A percentile compares a stretch with the other conserved stretches of the same genome.
These are phyloP conservation scores for Rhorus exstirpatorius DNA, from an alignment of 2,888 invertebrate species.

Conservation along the genomic window DNA sequence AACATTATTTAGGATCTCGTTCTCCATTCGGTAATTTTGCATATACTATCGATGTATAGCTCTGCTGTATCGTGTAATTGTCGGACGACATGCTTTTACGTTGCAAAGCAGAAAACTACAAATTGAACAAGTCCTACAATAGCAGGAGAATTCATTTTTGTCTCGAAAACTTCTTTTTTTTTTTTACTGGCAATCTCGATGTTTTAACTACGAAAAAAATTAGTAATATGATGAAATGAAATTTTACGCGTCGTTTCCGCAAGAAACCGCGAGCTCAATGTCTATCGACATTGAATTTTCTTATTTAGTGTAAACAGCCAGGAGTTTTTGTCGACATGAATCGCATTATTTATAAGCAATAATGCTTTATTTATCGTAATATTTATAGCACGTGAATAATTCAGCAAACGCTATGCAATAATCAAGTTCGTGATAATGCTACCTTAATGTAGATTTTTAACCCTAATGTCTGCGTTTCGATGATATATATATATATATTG, in stretches of 20 bases:
- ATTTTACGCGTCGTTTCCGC: no score
- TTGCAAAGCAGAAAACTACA: conserved; percentile 36
- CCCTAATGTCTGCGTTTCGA: conserved; percentile 3
- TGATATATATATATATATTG: conserved; percentile 2
- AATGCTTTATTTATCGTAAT: background rate
- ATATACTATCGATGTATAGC: background rate
- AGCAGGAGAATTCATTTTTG: conserved; percentile 1
- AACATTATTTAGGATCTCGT: conserved; percentile 1
- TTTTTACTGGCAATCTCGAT: no score
- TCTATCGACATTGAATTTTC: no score
- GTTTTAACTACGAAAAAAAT: no score
- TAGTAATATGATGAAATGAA: no score
- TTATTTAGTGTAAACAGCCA: no score
- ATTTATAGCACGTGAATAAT: background rate
- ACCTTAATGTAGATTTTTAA: conserved; percentile 8
- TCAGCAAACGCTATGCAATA: background rate
- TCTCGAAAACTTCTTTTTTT: background rate
- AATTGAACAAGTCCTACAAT: conserved; percentile 18
- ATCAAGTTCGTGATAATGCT: background rate
- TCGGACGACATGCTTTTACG: background rate
- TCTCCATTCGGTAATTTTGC: conserved; percentile 12
- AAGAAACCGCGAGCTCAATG: no score
- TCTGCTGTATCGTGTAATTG: conserved; percentile 18
- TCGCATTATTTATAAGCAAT: no score
- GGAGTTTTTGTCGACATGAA: no score